phyloP scores from a whole-genome alignment of 2,888 invertebrate genomes.

The Nudaria mundana region DNA sequence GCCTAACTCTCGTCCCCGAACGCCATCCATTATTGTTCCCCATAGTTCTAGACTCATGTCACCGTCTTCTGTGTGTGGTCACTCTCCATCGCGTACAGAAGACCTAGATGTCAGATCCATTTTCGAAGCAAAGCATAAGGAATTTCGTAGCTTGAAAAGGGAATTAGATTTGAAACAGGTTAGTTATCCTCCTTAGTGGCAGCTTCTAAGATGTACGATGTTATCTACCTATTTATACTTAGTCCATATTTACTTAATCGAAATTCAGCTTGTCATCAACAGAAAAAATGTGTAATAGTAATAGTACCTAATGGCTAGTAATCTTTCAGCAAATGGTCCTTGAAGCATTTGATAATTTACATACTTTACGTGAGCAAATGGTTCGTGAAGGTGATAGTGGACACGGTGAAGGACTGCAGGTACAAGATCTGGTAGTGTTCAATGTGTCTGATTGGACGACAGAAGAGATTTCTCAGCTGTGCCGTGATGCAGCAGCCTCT shows the following conservation, averaged over 20 bases:
- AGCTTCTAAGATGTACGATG: neutral
- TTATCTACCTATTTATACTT: neutral
- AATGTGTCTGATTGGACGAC: constrained; percentile 71
- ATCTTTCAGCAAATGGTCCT: constrained; percentile 62
- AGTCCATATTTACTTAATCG: neutral
- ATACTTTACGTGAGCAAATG: constrained; percentile 56
- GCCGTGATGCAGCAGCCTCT: constrained; percentile 49
- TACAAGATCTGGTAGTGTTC: constrained; percentile 59
- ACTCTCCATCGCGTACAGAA: constrained; percentile 27
- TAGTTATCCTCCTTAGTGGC: neutral
- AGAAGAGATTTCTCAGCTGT: constrained; percentile 62
- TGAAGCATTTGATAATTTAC: constrained; percentile 56
- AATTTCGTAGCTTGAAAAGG: constrained; percentile 63
- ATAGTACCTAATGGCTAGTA: no score
- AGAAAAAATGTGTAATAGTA: no score
- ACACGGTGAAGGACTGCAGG: constrained; percentile 45
- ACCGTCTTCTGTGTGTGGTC: constrained; percentile 16
- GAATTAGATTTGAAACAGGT: constrained; percentile 75
- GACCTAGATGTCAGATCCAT: constrained; percentile 48
- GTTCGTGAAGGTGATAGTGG: constrained; percentile 48
- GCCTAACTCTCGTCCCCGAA: constrained; percentile 17
- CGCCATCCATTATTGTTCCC: constrained; percentile 25
- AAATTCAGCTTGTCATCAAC: no score
- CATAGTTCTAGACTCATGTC: constrained; percentile 17
- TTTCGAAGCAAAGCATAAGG: constrained; percentile 49